Evolutionary conservation across 1,140 invertebrate genomes (phyloP), one percentile per base, ranked within the genome.

Genomic region (Kradibia gibbosae): DNA sequence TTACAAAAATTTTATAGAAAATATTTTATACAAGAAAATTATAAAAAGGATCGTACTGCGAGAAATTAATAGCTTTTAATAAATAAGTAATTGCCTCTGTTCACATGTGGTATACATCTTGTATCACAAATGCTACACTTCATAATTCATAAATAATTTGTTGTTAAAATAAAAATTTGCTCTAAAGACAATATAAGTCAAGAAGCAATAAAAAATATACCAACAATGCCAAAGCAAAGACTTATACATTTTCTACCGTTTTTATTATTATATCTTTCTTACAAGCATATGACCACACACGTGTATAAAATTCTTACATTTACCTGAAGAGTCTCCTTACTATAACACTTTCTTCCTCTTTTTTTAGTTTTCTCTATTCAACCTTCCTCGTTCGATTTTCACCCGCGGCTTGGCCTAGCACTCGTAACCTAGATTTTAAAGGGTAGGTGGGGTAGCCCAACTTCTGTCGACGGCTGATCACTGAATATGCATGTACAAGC

Each of bases 391-490:
- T 89, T 89, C 88, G 86, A 88, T 89, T 88, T 88, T 88, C 85
- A 85, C 86, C 85, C 84, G 85, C 85, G 85, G 86, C 86, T 80
- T 86, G 83, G 78, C 84, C 85, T 85, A 86, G 82, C 84, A n/a
- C 84, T 88, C 85, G 84, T 89, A 88, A 89, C 87, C 87, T 84
- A 89, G 87, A 89, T 89, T 88, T 85, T 80, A 80, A 82, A 81
- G 82, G 85, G 86, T 86, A 86, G 36, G 34, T 65, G 77, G n/a
- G n/a, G 34, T 13, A 45, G 34, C 28, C 28, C 28, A 22, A 15
- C 25, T 28, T n/a, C 42, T 3, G 60, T 65, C 15, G 60, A 36
- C 15, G 60, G 11, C 17, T 36, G 31, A 65, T 65, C 31, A 65
- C 11, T 65, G 20, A 65, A 28, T 65, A 10, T 17, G 11, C 20